These are phyloP conservation scores for Taenioides sp. DNA, from an alignment of 2,797 vertebrate species.

Conservation along the genomic window DNA sequence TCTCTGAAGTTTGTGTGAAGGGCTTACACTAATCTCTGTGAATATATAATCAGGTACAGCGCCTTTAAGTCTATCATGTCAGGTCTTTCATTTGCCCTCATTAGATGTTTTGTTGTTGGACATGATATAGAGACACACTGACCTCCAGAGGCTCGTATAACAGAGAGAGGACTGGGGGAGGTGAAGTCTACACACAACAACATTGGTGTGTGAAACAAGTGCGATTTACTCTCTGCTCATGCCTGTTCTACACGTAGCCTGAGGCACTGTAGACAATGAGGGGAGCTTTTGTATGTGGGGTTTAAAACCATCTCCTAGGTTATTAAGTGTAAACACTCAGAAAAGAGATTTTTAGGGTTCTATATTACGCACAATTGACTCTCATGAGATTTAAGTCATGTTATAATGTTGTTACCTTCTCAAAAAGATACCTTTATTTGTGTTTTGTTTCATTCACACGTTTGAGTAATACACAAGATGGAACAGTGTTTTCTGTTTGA, in stretches of 20 bases:
- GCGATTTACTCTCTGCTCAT: conserved; percentile 73
- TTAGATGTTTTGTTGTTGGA: conserved; percentile 44
- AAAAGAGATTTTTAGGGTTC: too few relatives aligned
- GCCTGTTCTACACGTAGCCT: conserved; percentile 49
- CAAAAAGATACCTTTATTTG: too few relatives aligned
- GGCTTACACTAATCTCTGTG: too few relatives aligned
- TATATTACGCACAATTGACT: too few relatives aligned
- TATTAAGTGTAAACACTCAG: conserved; percentile 37
- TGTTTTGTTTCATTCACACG: too few relatives aligned
- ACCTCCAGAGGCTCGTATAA: conserved; percentile 59
- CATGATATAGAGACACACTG: conserved; percentile 59
- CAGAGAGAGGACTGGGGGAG: conserved; percentile 39
- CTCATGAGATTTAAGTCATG: too few relatives aligned
- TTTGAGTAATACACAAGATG: too few relatives aligned
- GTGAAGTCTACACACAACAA: conserved; percentile 47
- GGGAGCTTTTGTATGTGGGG: conserved; percentile 55
- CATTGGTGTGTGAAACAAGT: conserved; percentile 64
- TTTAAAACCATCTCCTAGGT: conserved; percentile 33
- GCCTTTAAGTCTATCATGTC: not conserved
- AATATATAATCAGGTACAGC: too few relatives aligned
- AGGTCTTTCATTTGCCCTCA: not conserved
- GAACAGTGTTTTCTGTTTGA: too few relatives aligned
- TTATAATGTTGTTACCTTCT: too few relatives aligned
- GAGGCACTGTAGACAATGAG: conserved; percentile 49
- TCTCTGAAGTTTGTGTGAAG: too few relatives aligned